phyloP scores from a whole-genome alignment of 1,140 invertebrate genomes.

The Adoxophyes honmai region DNA sequence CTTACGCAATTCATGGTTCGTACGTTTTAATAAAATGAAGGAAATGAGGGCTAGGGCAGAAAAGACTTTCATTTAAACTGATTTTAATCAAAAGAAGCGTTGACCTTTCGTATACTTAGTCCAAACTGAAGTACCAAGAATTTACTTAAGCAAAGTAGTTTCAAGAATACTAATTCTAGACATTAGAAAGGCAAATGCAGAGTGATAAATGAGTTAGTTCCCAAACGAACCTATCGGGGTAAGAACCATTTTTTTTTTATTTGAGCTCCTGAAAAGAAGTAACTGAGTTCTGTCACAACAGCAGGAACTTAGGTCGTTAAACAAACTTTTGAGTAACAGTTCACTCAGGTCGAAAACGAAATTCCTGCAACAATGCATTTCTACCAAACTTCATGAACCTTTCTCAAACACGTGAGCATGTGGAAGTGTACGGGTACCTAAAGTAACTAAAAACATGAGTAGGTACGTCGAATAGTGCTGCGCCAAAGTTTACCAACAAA shows the following conservation, averaged over 20 bases:
- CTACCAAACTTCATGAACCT: conserved; percentile 16
- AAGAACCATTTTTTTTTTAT: too few relatives aligned
- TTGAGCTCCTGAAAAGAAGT: too few relatives aligned
- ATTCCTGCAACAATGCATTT: conserved; percentile 28
- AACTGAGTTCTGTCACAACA: neutral
- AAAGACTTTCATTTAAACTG: too few relatives aligned
- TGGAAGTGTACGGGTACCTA: neutral
- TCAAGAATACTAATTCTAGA: conserved; percentile 5
- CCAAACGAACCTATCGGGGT: neutral
- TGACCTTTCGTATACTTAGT: too few relatives aligned
- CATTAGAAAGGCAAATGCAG: conserved; percentile 8
- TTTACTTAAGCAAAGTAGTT: neutral
- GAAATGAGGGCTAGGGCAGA: too few relatives aligned
- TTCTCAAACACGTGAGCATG: neutral
- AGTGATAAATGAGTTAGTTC: neutral
- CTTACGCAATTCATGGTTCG: neutral
- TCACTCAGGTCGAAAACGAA: conserved; percentile 29
- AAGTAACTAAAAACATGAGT: neutral
- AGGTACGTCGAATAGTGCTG: neutral
- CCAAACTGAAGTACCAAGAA: too few relatives aligned
- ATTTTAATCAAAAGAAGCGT: too few relatives aligned
- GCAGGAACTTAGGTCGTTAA: conserved; percentile 27
- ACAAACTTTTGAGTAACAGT: conserved; percentile 27
- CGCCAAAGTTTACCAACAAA: too few relatives aligned
- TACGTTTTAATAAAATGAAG: too few relatives aligned